Conservation (phyloP, 2,797 vertebrate species). For the Columba guinea region DNA sequence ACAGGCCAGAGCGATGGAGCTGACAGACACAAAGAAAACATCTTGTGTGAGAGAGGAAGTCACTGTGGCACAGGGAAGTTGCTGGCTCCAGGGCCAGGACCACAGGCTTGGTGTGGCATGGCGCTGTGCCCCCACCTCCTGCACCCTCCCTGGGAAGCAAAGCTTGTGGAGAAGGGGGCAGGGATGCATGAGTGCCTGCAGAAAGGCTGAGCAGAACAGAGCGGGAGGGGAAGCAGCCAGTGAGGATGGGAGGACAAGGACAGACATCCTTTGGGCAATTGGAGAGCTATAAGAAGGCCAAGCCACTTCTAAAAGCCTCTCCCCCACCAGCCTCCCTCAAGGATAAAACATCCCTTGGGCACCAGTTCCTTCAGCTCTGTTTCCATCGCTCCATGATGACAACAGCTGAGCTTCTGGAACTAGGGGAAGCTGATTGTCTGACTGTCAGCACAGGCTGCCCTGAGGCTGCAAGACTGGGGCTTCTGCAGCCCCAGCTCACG, state of each 20-base stretch:
- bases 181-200: fast-evolving
- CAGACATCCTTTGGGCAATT: background rate
- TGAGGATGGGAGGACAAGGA: background rate
- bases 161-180: background rate
- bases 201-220: background rate
- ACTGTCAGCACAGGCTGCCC: background rate
- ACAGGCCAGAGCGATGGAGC: background rate
- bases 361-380: background rate
- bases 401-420: background rate
- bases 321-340: background rate
- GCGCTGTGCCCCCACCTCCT: background rate
- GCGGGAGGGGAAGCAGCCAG: background rate
- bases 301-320: background rate
- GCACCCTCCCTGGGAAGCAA: background rate
- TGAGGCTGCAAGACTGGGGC: background rate
- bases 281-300: background rate
- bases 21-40: background rate
- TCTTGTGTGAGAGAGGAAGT: background rate
- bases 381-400: background rate
- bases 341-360: background rate
- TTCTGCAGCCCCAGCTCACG: background rate
- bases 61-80: background rate
- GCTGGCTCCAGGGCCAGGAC: background rate
- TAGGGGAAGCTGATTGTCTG: background rate
- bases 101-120: background rate